Evolutionary conservation across 2,888 invertebrate species (phyloP), one percentile per base, ranked within the genome.

Genomic region (Dryobota labecula): DNA sequence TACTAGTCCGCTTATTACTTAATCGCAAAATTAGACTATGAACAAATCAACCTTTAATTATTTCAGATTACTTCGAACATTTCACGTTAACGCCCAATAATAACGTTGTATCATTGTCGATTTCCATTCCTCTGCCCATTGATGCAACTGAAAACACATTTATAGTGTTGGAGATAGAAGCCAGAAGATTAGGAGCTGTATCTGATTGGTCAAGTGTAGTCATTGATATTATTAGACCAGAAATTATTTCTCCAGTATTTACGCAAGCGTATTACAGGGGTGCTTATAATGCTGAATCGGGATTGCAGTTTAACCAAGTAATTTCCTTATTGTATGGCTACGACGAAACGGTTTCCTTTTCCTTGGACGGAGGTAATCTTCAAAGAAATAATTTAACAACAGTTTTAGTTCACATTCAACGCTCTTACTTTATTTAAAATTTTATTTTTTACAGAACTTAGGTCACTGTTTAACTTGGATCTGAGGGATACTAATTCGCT

Each of bases 81-180:
- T 94, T 93, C 73, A 47, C 64, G 18, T 11, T 89, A 45, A 68
- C 84, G 8, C 77, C 77, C 38, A 71, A 43, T 33, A 72, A 83
- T 11, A 91, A 92, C 47, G 66, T 83, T n/a, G 58, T 92, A 30
- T 82, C 81, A 43, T 71, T 94, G 65, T 74, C 86, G 15, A 65
- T 84, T 13, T 11, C 66, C n/a, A 82, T 73, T 33, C 54, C 83
- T n/a, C 67, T 89, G 60, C 86, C 90, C 13, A 47, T 63, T 11
- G 89, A 90, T 67, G 75, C 89, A 11, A 58, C 89, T 27, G 76
- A 84, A 64, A 80, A 87, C 41, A 82, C 86, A 47, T 90, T 91
- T 73, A 84, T 94, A 78, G 76, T 91, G 30, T 78, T 94, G 38
- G 90, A 92, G 77, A 71, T 94, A 27, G 88, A 90, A 85, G 94